These are phyloP conservation scores for Marmota flaviventris DNA, from an alignment of 2,113 vertebrate species.

Conservation along the genomic window DNA sequence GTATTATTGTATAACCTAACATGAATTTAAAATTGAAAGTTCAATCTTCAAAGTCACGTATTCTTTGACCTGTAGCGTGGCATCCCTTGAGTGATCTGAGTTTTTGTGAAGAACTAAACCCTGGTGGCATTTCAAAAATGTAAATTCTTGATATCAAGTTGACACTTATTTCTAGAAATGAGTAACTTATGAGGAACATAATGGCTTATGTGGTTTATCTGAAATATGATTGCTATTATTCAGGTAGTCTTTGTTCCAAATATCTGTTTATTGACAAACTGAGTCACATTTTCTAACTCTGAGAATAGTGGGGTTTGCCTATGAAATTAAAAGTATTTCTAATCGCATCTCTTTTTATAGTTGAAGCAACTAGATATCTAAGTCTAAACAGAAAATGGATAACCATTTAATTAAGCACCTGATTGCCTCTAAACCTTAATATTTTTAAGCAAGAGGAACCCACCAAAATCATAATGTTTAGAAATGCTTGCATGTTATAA, in stretches of 20 bases:
- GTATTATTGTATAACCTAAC: conserved; percentile 44
- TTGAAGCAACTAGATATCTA: neutral
- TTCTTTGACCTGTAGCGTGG: conserved; percentile 46
- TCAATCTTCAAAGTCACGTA: conserved; percentile 60
- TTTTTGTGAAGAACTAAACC: conserved; percentile 42
- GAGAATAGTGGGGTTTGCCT: neutral
- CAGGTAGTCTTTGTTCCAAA: neutral
- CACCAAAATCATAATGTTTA: neutral
- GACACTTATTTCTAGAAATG: conserved; percentile 62
- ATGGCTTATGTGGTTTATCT: neutral
- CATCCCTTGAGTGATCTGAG: neutral
- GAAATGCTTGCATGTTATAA: neutral
- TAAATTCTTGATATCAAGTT: conserved; percentile 39
- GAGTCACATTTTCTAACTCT: neutral
- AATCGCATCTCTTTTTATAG: neutral
- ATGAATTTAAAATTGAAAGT: conserved; percentile 65
- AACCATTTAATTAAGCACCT: conserved; percentile 20
- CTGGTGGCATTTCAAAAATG: conserved; percentile 58
- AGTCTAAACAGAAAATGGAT: neutral
- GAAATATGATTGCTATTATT: neutral
- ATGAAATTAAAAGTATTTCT: neutral
- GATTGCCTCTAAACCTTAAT: neutral
- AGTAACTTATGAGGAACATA: neutral
- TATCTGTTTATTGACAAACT: neutral
- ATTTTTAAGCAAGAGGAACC: neutral